phyloP scores from a whole-genome alignment of 2,797 vertebrate species.

The Sarcoramphus papa region DNA sequence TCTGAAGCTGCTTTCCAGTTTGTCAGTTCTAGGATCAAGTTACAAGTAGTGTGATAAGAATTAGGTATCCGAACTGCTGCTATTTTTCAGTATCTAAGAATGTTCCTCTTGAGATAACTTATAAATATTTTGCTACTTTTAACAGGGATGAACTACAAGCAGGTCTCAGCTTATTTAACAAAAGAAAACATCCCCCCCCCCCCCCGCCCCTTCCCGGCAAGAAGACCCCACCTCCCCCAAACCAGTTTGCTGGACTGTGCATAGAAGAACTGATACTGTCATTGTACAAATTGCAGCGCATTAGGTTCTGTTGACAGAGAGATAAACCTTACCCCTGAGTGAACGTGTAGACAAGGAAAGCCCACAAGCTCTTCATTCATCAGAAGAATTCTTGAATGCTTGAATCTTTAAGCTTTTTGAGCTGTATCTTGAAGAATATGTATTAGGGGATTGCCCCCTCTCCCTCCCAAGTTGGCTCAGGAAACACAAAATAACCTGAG shows the following conservation, averaged over 20 bases:
- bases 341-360: neutral
- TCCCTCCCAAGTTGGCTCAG: neutral
- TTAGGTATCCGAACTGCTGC: neutral
- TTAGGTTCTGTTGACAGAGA: neutral
- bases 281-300: neutral
- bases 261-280: neutral
- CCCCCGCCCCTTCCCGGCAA: neutral
- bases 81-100: neutral
- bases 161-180: neutral
- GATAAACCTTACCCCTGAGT: neutral
- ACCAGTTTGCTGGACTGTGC: neutral
- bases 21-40: neutral
- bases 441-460: neutral
- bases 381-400: neutral
- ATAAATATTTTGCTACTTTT: neutral
- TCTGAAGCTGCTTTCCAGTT: neutral
- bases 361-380: neutral
- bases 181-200: neutral
- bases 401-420: neutral
- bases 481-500: neutral
- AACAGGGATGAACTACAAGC: neutral
- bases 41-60: neutral
- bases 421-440: neutral
- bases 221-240: neutral
- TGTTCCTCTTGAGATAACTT: conserved; percentile 5